Conservation (phyloP, 2,113 vertebrate genomes). For the Rattus norvegicus region DNA sequence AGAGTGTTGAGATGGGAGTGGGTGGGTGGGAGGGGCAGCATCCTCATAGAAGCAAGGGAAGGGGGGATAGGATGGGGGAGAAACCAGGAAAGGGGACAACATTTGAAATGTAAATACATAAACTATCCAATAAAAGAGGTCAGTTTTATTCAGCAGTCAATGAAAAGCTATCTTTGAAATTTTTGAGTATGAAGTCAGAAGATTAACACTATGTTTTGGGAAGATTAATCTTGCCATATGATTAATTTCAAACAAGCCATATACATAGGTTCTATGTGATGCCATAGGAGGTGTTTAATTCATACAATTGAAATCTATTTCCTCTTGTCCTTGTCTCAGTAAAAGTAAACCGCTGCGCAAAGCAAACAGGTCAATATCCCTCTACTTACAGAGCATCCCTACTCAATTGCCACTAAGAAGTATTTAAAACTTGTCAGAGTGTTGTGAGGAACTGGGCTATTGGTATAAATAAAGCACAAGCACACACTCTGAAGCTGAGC, state of each 20-base stretch:
- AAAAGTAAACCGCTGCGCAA: constrained; percentile 61
- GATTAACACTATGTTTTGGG: constrained; percentile 34
- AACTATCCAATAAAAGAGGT: background rate
- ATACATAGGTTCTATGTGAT: constrained; percentile 47
- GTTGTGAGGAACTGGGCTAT: constrained; percentile 34
- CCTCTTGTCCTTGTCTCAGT: constrained; percentile 56
- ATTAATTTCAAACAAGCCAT: constrained; percentile 56
- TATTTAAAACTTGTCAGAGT: constrained; percentile 62
- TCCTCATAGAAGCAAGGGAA: too few relatives aligned
- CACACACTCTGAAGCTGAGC: background rate
- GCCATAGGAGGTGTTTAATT: constrained; percentile 56
- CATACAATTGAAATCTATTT: constrained; percentile 64
- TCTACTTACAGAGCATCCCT: constrained; percentile 43
- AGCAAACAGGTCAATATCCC: constrained; percentile 51
- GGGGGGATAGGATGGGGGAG: too few relatives aligned
- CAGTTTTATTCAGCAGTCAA: constrained; percentile 36
- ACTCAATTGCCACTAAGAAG: constrained; percentile 34
- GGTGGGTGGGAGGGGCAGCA: too few relatives aligned
- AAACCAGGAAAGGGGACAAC: too few relatives aligned
- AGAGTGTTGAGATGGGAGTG: too few relatives aligned
- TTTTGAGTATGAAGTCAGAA: constrained; percentile 11
- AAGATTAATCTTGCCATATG: constrained; percentile 24
- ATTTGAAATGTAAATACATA: too few relatives aligned
- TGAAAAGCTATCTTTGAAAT: background rate
- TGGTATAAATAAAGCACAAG: constrained; percentile 46